Evolutionary conservation across 2,797 vertebrate genomes (phyloP).

Genomic region (Eulemur coronatus): DNA sequence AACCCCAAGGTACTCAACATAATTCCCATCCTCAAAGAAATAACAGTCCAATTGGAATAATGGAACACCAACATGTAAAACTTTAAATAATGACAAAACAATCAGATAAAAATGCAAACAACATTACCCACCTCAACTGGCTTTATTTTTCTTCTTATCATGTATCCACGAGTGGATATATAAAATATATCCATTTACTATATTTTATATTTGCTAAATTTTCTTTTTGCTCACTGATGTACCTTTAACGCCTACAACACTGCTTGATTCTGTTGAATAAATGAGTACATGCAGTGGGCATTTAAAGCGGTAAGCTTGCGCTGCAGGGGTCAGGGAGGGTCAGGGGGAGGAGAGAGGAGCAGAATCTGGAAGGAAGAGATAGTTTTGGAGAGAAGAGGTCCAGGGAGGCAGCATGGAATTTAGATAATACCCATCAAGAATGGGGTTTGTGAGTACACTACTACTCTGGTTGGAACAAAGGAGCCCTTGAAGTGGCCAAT

Average conservation of each 20-base stretch:
- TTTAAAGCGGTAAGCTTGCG: neutral
- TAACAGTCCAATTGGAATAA: neutral
- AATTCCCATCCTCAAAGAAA: neutral
- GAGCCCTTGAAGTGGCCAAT: neutral
- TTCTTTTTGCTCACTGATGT: neutral
- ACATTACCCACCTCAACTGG: neutral
- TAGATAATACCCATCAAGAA: neutral
- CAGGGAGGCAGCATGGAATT: neutral
- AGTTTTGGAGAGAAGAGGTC: neutral
- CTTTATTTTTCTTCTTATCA: neutral
- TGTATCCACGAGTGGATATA: neutral
- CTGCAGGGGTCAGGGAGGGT: neutral
- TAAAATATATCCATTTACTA: neutral
- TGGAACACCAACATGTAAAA: neutral
- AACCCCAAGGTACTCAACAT: neutral
- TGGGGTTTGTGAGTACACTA: neutral
- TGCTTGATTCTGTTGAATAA: neutral
- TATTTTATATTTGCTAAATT: neutral
- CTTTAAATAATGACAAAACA: neutral
- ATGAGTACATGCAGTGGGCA: neutral
- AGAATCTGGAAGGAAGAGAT: neutral
- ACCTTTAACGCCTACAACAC: neutral
- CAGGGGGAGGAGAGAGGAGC: neutral
- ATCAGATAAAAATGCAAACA: neutral
- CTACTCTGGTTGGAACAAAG: neutral